Conservation (phyloP, 2,797 vertebrate genomes). For the Parambassis ranga region DNA sequence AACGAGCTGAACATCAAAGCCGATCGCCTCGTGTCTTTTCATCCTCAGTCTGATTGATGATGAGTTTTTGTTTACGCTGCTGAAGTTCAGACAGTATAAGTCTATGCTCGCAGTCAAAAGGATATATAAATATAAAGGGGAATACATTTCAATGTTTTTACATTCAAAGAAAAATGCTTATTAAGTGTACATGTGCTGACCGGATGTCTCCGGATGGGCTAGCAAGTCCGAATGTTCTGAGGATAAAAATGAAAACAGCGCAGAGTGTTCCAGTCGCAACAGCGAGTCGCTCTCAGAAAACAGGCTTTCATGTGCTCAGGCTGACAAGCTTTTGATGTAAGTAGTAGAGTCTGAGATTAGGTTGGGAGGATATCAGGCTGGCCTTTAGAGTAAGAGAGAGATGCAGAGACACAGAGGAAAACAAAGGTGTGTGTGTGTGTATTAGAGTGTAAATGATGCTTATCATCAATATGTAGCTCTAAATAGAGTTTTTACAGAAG, state of each 20-base stretch:
- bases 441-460: slow-evolving; percentile 6
- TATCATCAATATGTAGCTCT: slow-evolving; percentile 6
- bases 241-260: slow-evolving; percentile 57
- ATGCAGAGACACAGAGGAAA: slow-evolving; percentile 10
- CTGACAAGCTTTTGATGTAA: slow-evolving; percentile 78
- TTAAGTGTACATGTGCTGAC: slow-evolving; percentile 35
- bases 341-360: slow-evolving; percentile 59
- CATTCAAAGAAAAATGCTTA: slow-evolving; percentile 48
- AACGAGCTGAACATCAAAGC: slow-evolving; percentile 52
- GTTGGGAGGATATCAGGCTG: slow-evolving; percentile 47
- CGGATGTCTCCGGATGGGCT: slow-evolving; percentile 28
- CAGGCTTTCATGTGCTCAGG: slow-evolving; percentile 71
- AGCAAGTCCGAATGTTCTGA: slow-evolving; percentile 30
- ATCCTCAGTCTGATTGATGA: slow-evolving; percentile 45
- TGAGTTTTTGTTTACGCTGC: slow-evolving; percentile 50
- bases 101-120: slow-evolving; percentile 28
- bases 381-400: slow-evolving; percentile 43
- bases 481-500: neutral
- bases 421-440: slow-evolving; percentile 13
- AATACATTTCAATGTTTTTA: slow-evolving; percentile 71
- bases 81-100: slow-evolving; percentile 31
- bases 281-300: slow-evolving; percentile 54
- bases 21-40: slow-evolving; percentile 33
- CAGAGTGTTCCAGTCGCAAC: slow-evolving; percentile 51
- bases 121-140: neutral